Evolutionary conservation across 2,888 invertebrate genomes (phyloP).

Genomic region (Synergus umbraculus): DNA sequence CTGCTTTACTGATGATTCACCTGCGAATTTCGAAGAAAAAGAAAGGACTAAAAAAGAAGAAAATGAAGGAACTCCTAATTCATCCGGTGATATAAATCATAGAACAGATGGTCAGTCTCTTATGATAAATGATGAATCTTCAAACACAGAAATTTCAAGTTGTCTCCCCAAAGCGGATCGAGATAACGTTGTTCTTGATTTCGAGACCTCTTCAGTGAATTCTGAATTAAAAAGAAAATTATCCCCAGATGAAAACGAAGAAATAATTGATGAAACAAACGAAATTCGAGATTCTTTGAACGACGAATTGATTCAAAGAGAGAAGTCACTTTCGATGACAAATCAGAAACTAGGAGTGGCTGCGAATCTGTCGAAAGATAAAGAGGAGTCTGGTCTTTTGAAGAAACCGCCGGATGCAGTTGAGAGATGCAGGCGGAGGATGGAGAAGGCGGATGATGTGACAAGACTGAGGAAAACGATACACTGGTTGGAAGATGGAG

Average conservation of each 20-base stretch:
- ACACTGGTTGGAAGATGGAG: constrained; percentile 69
- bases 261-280: not conserved
- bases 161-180: not conserved
- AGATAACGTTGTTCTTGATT: not conserved
- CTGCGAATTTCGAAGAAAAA: not conserved
- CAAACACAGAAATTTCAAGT: not conserved
- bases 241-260: not conserved
- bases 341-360: constrained; percentile 15
- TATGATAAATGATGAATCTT: not conserved
- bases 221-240: not conserved
- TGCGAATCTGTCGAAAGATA: constrained; percentile 31
- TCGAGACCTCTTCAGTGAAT: constrained; percentile 19
- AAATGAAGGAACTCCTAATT: not conserved
- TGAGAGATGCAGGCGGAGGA: not conserved
- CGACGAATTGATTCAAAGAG: not conserved
- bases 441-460: constrained; percentile 56
- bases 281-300: not conserved
- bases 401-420: constrained; percentile 41
- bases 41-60: too few species aligned
- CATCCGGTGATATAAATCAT: not conserved
- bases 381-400: constrained; percentile 34
- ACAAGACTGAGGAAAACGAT: constrained; percentile 67
- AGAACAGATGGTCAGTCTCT: not conserved
- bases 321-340: constrained; percentile 19
- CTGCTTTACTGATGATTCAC: not conserved